phyloP scores from a whole-genome alignment of 92 coral and sea anemone genomes.

The Bergia sp. region DNA sequence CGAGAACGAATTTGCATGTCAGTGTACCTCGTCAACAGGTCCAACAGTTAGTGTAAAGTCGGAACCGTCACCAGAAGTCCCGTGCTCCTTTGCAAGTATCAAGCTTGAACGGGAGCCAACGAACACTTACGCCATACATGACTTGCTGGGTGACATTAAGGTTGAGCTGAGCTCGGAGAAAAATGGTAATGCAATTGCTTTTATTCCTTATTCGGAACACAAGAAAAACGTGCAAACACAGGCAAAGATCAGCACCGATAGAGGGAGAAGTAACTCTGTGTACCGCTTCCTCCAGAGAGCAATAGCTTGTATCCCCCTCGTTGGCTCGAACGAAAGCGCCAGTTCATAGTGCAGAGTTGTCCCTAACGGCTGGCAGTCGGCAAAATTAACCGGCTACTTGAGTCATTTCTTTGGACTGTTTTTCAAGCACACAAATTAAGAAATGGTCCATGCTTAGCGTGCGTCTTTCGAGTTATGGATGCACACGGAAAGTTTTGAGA shows the following conservation, averaged over 20 bases:
- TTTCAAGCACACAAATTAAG: too few species aligned
- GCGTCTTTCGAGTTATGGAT: too few species aligned
- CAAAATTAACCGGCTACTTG: too few species aligned
- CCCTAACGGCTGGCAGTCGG: too few species aligned
- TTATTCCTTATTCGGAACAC: slow-evolving; percentile 25
- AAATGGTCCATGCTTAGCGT: too few species aligned
- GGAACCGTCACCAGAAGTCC: neutral
- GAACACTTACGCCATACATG: slow-evolving; percentile 16
- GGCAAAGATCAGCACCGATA: neutral
- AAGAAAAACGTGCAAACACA: neutral
- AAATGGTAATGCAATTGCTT: neutral
- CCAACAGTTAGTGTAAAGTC: neutral
- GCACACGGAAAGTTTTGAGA: too few species aligned
- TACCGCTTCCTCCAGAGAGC: slow-evolving; percentile 36
- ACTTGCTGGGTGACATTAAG: slow-evolving; percentile 32
- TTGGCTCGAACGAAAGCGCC: neutral
- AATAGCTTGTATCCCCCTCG: slow-evolving; percentile 30
- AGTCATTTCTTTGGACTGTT: too few species aligned
- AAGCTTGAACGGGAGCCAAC: neutral
- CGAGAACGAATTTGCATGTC: neutral
- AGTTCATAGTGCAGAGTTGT: neutral
- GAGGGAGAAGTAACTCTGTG: slow-evolving; percentile 24
- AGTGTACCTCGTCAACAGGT: slow-evolving; percentile 6
- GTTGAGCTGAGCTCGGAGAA: neutral
- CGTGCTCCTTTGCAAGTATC: neutral